Evolutionary conservation across 92 coral and sea anemone genomes (phyloP).

Genomic region (Palythoa heliodiscus): DNA sequence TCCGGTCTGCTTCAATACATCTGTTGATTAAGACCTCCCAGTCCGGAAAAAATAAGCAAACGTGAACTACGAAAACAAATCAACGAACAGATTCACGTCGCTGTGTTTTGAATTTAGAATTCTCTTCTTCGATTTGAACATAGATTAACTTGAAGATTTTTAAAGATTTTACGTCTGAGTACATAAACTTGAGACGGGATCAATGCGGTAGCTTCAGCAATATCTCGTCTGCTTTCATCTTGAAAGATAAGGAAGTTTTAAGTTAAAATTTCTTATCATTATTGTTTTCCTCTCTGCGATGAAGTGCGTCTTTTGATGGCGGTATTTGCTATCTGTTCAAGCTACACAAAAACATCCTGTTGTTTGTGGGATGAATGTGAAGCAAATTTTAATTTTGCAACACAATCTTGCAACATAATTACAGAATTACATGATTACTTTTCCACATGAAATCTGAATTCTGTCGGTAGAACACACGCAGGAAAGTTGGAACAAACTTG

Average conservation of each 20-base stretch:
- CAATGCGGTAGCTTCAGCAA: not conserved
- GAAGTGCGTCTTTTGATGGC: not conserved
- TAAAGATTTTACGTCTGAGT: not conserved
- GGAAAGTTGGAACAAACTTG: not conserved
- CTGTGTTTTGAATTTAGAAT: not conserved
- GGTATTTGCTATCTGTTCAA: not conserved
- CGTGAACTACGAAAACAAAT: not conserved
- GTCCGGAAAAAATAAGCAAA: not conserved
- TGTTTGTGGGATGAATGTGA: not conserved
- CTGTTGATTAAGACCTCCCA: slow-evolving; percentile 19
- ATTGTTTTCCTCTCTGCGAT: not conserved
- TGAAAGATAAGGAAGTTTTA: slow-evolving; percentile 28
- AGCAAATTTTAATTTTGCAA: not conserved
- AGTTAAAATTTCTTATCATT: slow-evolving; percentile 3
- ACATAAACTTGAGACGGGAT: not conserved
- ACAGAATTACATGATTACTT: not conserved
- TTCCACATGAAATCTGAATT: not conserved
- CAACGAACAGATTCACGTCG: not conserved
- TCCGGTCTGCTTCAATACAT: not conserved
- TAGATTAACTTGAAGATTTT: not conserved
- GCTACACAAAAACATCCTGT: not conserved
- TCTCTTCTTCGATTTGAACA: not conserved
- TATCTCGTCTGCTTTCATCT: not conserved
- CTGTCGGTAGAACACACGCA: not conserved
- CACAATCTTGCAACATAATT: not conserved